These are phyloP conservation scores for Sericinus montela DNA, from an alignment of 2,888 invertebrate species.

Conservation along the genomic window DNA sequence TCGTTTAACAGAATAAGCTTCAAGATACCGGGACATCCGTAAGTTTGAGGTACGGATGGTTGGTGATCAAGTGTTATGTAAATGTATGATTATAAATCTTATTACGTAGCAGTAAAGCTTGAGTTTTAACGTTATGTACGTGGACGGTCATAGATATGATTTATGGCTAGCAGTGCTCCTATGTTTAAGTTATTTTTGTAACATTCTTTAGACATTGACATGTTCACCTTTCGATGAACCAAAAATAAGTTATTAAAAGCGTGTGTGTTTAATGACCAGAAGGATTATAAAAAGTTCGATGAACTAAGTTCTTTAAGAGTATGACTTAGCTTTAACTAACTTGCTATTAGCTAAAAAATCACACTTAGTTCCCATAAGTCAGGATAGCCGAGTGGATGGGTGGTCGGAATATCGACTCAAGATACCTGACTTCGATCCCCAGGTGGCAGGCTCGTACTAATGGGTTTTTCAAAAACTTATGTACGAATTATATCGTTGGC, in stretches of 20 bases:
- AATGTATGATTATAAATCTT: not conserved
- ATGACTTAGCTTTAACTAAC: too few relatives aligned
- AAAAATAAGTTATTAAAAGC: slow-evolving; percentile 13
- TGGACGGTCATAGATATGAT: slow-evolving; percentile 23
- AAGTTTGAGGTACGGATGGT: not conserved
- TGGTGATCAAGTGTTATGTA: not conserved
- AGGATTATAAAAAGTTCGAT: not conserved
- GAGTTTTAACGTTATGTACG: not conserved
- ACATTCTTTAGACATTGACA: slow-evolving; percentile 26
- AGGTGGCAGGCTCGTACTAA: too few relatives aligned
- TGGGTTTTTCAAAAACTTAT: too few relatives aligned
- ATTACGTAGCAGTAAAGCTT: not conserved
- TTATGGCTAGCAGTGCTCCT: slow-evolving; percentile 26
- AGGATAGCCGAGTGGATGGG: too few relatives aligned
- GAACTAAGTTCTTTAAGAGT: too few relatives aligned
- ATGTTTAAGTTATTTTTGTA: slow-evolving; percentile 29
- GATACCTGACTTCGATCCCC: too few relatives aligned
- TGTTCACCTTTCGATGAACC: slow-evolving; percentile 23
- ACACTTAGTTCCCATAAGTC: too few relatives aligned
- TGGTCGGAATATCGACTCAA: too few relatives aligned
- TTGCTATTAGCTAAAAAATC: too few relatives aligned
- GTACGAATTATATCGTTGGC: too few relatives aligned
- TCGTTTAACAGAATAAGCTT: slow-evolving; percentile 11
- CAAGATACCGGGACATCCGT: not conserved
- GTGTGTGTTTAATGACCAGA: slow-evolving; percentile 7